Base-by-base conservation (phyloP, 2,113 vertebrate genomes). In the Hippoglossus stenolepis region DNA sequence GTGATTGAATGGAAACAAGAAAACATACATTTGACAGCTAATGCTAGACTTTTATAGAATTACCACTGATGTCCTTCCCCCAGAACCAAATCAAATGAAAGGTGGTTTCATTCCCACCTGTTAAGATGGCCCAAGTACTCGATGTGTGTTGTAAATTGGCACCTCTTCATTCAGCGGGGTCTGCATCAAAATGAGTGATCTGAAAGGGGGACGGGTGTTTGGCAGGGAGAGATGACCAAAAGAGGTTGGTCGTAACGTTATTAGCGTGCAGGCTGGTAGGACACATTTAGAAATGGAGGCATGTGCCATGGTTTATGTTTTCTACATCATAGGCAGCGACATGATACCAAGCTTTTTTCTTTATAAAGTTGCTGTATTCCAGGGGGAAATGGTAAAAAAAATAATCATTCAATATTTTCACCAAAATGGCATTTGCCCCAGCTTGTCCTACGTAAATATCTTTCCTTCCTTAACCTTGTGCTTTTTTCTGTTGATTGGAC, bases 91-190 rank as follows among this genome's bases (percentile, higher is more conserved):
- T 43, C 40, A 43, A 43, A 13, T 43, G 12, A 12, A 43, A 73
- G 74, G 62, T 58, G 65, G 74, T 54, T 54, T n/a, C 51, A 20
- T 31, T 31, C 31, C 31, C 31, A 31, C 31, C 28, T 28, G 5
- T 5, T 28, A 28, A 28, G 28, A 28, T 51, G 31, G 6, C 31
- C 31, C 8, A 35, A 35, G 31, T 35, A 35, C 31, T 8, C 7
- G 9, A 35, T 35, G 7, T 2, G 31, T 65, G 72, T 71, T 54
- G 71, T 66, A 64, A 81, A 38, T 65, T 75, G 74, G 53, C 63
- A 59, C 28, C 28, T 5, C 28, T 28, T 28, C 28, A 28, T 28
- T 28, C 28, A 28, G 28, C 28, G 28, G 28, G 28, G 28, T 28
- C 28, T 28, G 28, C 28, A 28, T 28, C 28, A 28, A 5, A 28